phyloP scores from a whole-genome alignment of 2,797 vertebrate genomes.

The Paguma larvata region DNA sequence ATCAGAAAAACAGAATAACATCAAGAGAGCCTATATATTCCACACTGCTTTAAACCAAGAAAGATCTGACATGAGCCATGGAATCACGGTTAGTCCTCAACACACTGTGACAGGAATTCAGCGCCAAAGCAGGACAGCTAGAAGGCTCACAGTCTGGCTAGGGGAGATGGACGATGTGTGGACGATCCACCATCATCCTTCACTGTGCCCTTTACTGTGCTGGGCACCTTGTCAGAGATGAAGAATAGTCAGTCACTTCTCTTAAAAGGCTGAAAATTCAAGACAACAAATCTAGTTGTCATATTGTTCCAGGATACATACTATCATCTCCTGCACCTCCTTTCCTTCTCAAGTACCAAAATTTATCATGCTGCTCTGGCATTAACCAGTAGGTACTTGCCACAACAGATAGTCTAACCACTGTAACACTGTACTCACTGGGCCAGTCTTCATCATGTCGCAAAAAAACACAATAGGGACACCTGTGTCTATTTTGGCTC shows the following conservation, averaged over 20 bases:
- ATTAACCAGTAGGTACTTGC: background rate
- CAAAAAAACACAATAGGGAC: too few relatives aligned
- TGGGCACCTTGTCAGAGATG: background rate
- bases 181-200: background rate
- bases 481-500: too few relatives aligned
- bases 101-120: background rate
- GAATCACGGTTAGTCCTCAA: background rate
- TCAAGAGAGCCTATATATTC: background rate
- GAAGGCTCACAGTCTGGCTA: background rate
- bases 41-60: background rate
- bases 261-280: background rate
- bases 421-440: background rate
- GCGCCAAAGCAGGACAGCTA: too few relatives aligned
- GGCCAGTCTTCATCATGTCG: background rate
- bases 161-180: background rate
- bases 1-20: background rate
- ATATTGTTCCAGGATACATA: too few relatives aligned
- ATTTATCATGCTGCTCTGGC: background rate
- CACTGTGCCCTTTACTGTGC: rapidly evolving
- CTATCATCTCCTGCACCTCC: background rate
- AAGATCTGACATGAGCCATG: background rate
- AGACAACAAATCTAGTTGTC: background rate
- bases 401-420: background rate
- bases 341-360: background rate
- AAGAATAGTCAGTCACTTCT: background rate